Evolutionary conservation across 2,888 invertebrate genomes (phyloP), one percentile per base, ranked within the genome.

Genomic region (Xanthia icteritia): DNA sequence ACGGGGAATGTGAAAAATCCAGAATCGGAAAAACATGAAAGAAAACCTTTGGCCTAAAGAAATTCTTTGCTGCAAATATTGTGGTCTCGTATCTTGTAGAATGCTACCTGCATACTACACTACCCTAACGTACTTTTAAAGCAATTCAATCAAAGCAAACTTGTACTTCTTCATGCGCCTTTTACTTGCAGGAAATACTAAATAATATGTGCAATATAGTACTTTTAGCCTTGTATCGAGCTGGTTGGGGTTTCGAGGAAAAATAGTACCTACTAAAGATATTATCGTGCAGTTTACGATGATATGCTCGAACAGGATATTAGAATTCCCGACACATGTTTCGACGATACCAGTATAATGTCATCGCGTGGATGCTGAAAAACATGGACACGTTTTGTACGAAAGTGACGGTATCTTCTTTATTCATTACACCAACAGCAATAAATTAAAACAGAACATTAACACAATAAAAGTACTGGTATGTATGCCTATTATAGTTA

Each of bases 271-370:
- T 54, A 60, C 69, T 76, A 65, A 86, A 85, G 79, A 83, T 86
- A 80, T 64, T 73, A 86, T 82, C 81, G 58, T 31, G 74, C 77
- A 73, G 70, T 85, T 83, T 86, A 87, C 77, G 78, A 63, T 74
- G 74, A 82, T 79, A 88, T 85, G 78, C 67, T 66, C 58, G 31
- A 77, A 76, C 79, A 80, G 88, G 88, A 88, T 84, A 86, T 88
- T 85, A 82, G 76, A 77, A 82, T 73, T 81, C 70, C 42, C 65
- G 61, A 65, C 71, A 72, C 54, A 39, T 74, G 42, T 68, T 48
- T 54, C 27, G 45, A 60, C 31, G 56, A 73, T 48, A 69, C 56
- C 60, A 60, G 31, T 9, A 64, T 65, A 54, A 8, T n/a, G 23
- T 54, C n/a, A 36, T 54, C 36, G 17, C 20, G 15, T 20, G 31